A percentile compares a stretch with the other conserved stretches of the same genome.
Evolutionary conservation across 2,888 invertebrate genomes (phyloP).

Genomic region (Cyclophora punctaria): DNA sequence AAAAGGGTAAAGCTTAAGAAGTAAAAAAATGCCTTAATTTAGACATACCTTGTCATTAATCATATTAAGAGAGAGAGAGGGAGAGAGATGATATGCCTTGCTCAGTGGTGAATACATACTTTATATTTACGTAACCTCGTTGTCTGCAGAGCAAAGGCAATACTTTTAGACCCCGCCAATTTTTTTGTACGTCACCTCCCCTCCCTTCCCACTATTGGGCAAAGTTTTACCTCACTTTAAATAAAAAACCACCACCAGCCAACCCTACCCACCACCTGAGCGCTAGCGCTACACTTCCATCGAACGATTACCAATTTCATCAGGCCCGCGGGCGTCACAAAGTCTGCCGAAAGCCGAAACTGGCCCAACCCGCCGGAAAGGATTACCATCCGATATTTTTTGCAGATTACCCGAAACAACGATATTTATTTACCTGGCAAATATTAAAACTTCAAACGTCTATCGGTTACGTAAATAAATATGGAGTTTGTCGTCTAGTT

Average conservation of each 20-base stretch:
- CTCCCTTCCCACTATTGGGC: too few relatives aligned
- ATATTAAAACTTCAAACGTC: slow-evolving; percentile 17
- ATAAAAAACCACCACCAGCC: slow-evolving; percentile 9
- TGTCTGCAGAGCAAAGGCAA: too few relatives aligned
- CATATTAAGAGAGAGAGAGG: too few relatives aligned
- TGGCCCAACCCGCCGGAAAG: slow-evolving; percentile 52
- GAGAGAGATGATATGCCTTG: too few relatives aligned
- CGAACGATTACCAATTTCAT: slow-evolving; percentile 56
- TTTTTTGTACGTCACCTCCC: too few relatives aligned
- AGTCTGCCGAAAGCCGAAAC: slow-evolving; percentile 60
- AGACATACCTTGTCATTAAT: too few relatives aligned
- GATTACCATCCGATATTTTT: slow-evolving; percentile 52
- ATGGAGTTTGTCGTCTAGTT: too few relatives aligned
- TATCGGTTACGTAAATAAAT: slow-evolving; percentile 1
- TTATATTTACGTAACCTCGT: too few relatives aligned
- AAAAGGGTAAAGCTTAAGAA: too few relatives aligned
- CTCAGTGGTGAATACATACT: too few relatives aligned
- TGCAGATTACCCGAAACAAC: slow-evolving; percentile 53
- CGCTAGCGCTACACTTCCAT: slow-evolving; percentile 34
- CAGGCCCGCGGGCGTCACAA: slow-evolving; percentile 58
- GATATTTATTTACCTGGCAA: slow-evolving; percentile 41
- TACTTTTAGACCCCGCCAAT: too few relatives aligned
- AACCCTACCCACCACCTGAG: slow-evolving; percentile 49
- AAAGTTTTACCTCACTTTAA: neutral
- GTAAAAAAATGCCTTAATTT: too few relatives aligned